Evolutionary conservation across 2,113 vertebrate genomes (phyloP).

Genomic region (Halcyon malimbica): DNA sequence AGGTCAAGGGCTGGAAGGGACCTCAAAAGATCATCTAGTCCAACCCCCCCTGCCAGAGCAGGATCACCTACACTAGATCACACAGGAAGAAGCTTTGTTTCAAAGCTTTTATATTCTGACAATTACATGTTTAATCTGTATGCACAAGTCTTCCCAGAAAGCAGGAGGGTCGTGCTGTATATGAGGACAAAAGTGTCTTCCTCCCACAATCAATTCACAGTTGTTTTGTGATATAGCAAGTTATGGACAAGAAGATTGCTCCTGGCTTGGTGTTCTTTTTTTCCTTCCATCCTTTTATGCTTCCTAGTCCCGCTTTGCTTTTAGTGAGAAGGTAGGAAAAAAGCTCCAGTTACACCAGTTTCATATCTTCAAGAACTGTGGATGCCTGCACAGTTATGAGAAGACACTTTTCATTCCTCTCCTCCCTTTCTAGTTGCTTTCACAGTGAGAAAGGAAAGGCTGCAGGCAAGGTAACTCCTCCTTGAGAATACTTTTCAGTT

Average conservation of each 20-base stretch:
- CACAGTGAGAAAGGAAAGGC: background rate
- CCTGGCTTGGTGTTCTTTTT: background rate
- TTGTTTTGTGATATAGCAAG: background rate
- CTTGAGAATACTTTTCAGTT: background rate
- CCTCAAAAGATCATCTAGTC: no score
- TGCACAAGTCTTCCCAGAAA: background rate
- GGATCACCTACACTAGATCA: no score
- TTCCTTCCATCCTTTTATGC: background rate
- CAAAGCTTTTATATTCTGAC: background rate
- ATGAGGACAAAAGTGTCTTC: background rate
- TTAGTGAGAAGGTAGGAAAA: background rate
- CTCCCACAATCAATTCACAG: background rate
- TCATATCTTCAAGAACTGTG: background rate
- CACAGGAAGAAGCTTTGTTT: background rate
- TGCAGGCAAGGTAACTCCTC: background rate
- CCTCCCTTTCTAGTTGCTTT: background rate
- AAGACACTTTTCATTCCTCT: background rate
- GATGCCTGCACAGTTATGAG: background rate
- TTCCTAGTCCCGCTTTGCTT: background rate
- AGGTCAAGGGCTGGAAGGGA: no score
- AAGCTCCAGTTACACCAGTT: background rate
- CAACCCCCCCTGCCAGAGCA: no score
- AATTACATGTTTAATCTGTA: background rate
- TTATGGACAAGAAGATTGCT: background rate
- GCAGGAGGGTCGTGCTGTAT: rapidly evolving